These are phyloP conservation scores for Sinopyrophorus schimmeli DNA, from an alignment of 2,888 invertebrate species.

Conservation along the genomic window DNA sequence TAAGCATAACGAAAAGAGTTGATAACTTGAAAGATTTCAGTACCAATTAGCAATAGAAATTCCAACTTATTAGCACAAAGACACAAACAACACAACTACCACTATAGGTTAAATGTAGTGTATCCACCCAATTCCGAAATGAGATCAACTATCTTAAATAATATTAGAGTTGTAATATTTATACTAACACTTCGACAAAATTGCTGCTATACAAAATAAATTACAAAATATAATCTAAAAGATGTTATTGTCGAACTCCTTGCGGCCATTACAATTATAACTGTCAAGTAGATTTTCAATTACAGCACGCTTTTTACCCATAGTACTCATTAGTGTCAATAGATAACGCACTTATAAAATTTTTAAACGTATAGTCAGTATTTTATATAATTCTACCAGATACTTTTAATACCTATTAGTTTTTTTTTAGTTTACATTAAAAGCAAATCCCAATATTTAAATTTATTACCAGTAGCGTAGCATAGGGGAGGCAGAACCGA, in stretches of 20 bases:
- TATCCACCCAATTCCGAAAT: constrained; percentile 35
- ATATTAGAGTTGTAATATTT: constrained; percentile 16
- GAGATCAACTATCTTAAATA: constrained; percentile 36
- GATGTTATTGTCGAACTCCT: constrained; percentile 55
- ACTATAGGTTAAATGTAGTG: constrained; percentile 44
- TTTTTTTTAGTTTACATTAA: no score
- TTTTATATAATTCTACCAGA: no score
- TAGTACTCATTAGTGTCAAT: no score
- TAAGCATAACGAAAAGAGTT: constrained; percentile 50
- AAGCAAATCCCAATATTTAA: no score
- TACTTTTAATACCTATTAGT: no score
- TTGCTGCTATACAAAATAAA: constrained; percentile 45
- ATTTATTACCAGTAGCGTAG: no score
- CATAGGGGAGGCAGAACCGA: no score
- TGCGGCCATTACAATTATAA: constrained; percentile 53
- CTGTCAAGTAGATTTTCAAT: constrained; percentile 32
- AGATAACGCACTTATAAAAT: no score
- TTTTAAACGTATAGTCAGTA: no score
- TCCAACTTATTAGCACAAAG: constrained; percentile 45
- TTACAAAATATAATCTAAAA: constrained; percentile 46
- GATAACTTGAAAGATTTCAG: constrained; percentile 8
- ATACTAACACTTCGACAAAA: no score
- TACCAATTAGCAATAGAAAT: constrained; percentile 16
- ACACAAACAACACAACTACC: constrained; percentile 47
- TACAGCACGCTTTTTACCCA: no score